These are phyloP conservation scores for Eupleurogrammus muticus DNA, from an alignment of 2,797 vertebrate genomes.

Conservation along the genomic window DNA sequence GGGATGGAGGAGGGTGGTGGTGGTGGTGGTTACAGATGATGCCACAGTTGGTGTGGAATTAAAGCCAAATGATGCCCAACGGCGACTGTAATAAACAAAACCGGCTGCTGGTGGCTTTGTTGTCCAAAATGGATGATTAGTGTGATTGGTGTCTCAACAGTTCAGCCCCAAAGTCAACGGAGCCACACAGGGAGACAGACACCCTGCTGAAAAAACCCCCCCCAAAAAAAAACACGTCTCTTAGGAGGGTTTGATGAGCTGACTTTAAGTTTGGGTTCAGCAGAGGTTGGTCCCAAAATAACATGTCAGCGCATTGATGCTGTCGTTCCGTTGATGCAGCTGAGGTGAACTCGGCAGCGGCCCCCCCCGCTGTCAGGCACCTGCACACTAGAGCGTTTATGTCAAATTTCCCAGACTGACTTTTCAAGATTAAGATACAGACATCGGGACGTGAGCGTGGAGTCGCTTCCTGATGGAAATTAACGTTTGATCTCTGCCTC, in stretches of 20 bases:
- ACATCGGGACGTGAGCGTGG: not conserved
- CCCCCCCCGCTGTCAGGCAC: not conserved
- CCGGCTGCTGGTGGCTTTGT: slow-evolving; percentile 43
- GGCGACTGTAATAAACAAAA: slow-evolving; percentile 60
- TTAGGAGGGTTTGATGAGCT: not conserved
- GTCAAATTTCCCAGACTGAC: not conserved
- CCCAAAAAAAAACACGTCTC: not conserved
- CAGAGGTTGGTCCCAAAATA: not conserved
- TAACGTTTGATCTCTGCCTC: too few relatives aligned
- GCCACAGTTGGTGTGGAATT: slow-evolving; percentile 69
- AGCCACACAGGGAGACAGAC: not conserved
- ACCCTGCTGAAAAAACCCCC: not conserved
- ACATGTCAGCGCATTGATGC: not conserved
- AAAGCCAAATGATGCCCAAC: slow-evolving; percentile 57
- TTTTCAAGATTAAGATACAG: not conserved
- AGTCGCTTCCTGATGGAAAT: not conserved
- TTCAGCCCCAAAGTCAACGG: slow-evolving; percentile 22
- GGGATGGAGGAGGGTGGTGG: slow-evolving; percentile 5
- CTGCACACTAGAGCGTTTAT: not conserved
- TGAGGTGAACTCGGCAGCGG: slow-evolving; percentile 1
- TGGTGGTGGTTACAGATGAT: slow-evolving; percentile 54
- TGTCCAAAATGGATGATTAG: slow-evolving; percentile 54
- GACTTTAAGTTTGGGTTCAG: not conserved
- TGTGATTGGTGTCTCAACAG: slow-evolving; percentile 39
- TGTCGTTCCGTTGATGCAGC: not conserved